A percentile compares a stretch with the other conserved stretches of the same genome.
Evolutionary conservation across 2,888 invertebrate genomes (phyloP).

Genomic region (Lomographa bimaculata): DNA sequence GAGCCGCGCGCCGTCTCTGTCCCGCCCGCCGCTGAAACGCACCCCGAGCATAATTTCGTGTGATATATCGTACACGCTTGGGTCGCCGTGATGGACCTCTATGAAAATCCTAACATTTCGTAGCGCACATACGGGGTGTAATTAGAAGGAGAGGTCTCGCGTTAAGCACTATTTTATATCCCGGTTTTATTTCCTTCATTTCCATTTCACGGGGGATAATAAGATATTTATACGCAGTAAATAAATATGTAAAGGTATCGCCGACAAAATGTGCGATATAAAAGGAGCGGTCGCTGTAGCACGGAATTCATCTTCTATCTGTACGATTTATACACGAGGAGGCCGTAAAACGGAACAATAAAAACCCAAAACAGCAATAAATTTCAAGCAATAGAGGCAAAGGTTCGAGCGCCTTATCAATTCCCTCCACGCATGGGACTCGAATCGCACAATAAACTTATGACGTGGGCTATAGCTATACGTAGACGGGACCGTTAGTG

Average conservation of each 20-base stretch:
- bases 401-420: conserved; percentile 83
- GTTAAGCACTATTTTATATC: conserved; percentile 17
- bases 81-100: conserved; percentile 68
- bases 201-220: conserved; percentile 30
- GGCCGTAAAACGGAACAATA: conserved; percentile 85
- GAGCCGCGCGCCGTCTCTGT: conserved; percentile 73
- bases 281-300: conserved; percentile 72
- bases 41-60: conserved; percentile 76
- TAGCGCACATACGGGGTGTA: conserved; percentile 46
- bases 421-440: conserved; percentile 76
- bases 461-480: conserved; percentile 60
- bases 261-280: conserved; percentile 60
- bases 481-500: conserved; percentile 10
- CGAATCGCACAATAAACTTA: conserved; percentile 77
- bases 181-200: conserved; percentile 31
- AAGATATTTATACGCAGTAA: conserved; percentile 37
- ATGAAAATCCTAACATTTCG: conserved; percentile 61
- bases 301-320: conserved; percentile 81
- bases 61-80: conserved; percentile 75
- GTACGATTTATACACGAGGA: conserved; percentile 80
- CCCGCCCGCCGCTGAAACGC: conserved; percentile 64
- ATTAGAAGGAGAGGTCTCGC: conserved; percentile 46
- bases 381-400: conserved; percentile 83
- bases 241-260: conserved; percentile 53
- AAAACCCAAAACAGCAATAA: conserved; percentile 85